Conservation (phyloP, 2,113 vertebrate species). For the Ceuthmochares aereus region DNA sequence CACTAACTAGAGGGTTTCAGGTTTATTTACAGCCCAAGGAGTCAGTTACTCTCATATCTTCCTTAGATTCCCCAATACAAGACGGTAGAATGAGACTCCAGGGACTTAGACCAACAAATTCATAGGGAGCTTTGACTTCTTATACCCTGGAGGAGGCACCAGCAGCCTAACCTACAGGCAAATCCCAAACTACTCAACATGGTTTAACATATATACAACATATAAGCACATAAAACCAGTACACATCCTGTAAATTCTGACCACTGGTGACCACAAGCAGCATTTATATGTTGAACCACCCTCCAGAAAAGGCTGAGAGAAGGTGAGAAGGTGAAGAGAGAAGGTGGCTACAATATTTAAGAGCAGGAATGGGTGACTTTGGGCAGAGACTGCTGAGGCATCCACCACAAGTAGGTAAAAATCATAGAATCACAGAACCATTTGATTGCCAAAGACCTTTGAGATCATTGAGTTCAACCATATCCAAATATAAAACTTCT, state of each 20-base stretch:
- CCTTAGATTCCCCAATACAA: not conserved
- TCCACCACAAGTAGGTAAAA: not conserved
- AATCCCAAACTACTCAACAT: not conserved
- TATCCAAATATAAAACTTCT: not conserved
- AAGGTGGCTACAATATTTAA: not conserved
- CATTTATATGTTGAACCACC: accelerated
- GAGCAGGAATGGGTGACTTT: not conserved
- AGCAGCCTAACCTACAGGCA: not conserved
- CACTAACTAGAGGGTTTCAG: not conserved
- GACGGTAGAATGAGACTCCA: not conserved
- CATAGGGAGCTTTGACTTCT: not conserved
- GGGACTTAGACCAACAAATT: not conserved
- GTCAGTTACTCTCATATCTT: not conserved
- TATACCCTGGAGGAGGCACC: not conserved
- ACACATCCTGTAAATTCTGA: not conserved
- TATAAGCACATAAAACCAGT: accelerated
- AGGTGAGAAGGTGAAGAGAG: not conserved
- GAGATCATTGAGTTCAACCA: too few relatives aligned
- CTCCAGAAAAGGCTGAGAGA: not conserved
- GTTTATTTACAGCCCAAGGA: not conserved
- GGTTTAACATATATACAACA: not conserved
- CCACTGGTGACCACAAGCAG: not conserved
- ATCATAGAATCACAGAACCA: too few relatives aligned
- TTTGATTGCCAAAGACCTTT: too few relatives aligned
- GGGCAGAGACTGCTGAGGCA: not conserved